phyloP scores from a whole-genome alignment of 2,888 invertebrate species.

The Dinocampus coccinellae region DNA sequence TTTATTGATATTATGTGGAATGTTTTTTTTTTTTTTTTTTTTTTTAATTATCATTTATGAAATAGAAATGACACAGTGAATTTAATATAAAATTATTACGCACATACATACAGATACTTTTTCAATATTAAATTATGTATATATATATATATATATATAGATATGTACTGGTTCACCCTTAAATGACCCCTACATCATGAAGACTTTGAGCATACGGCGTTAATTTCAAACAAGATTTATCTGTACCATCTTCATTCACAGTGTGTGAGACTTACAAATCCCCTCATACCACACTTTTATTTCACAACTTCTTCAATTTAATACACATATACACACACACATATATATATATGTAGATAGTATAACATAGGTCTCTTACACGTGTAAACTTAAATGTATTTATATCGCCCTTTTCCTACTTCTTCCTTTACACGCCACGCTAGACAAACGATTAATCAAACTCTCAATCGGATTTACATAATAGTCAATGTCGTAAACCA shows the following conservation, averaged over 20 bases:
- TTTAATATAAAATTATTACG: no score
- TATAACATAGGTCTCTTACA: no score
- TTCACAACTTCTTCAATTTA: conserved; percentile 19
- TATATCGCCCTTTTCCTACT: neutral
- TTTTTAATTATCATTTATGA: no score
- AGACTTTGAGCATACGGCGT: conserved; percentile 22
- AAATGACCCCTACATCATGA: conserved; percentile 6
- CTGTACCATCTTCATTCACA: conserved; percentile 20
- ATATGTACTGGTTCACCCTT: neutral
- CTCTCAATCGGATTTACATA: conserved; percentile 33
- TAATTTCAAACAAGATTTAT: conserved; percentile 31
- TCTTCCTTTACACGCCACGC: conserved; percentile 5
- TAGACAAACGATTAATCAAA: conserved; percentile 31
- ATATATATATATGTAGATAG: no score
- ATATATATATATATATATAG: neutral
- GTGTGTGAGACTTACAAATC: neutral
- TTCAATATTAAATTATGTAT: no score
- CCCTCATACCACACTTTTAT: conserved; percentile 11
- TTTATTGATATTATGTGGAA: no score
- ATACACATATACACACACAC: neutral
- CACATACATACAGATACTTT: no score
- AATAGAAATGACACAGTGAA: no score
- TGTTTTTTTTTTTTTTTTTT: no score
- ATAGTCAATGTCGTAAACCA: conserved; percentile 29
- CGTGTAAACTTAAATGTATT: neutral